These are phyloP conservation scores for Solenopsis invicta DNA, from an alignment of 1,140 invertebrate species.

Conservation along the genomic window DNA sequence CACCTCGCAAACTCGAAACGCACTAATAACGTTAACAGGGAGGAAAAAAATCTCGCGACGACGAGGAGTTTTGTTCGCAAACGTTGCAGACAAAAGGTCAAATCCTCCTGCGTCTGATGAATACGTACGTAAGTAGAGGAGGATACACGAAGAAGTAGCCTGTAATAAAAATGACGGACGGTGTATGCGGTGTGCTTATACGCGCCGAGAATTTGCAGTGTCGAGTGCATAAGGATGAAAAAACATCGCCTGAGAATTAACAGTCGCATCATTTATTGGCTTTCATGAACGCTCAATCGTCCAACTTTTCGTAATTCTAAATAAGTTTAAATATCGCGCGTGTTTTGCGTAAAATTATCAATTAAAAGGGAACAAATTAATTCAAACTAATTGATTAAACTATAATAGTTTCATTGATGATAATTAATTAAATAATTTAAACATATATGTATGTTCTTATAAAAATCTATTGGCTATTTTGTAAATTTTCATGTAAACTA, in stretches of 20 bases:
- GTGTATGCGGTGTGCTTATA: not conserved
- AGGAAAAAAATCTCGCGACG: slow-evolving; percentile 31
- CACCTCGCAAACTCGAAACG: slow-evolving; percentile 32
- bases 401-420: not conserved
- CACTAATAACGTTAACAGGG: slow-evolving; percentile 52
- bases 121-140: slow-evolving; percentile 9
- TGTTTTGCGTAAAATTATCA: not conserved
- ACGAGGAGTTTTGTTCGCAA: not conserved
- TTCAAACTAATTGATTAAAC: not conserved
- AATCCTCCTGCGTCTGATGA: not conserved
- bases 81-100: slow-evolving; percentile 25
- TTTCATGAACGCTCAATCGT: not conserved
- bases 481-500: not conserved
- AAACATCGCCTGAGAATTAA: not conserved
- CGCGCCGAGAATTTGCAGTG: not conserved
- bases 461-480: not conserved
- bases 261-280: not conserved
- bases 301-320: not conserved
- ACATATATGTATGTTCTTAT: not conserved
- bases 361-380: not conserved
- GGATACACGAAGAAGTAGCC: not conserved
- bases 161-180: slow-evolving; percentile 30
- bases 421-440: not conserved
- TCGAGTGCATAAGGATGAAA: slow-evolving; percentile 10
- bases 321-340: not conserved